phyloP scores from a whole-genome alignment of 2,113 vertebrate genomes.

The Chaetops frenatus region DNA sequence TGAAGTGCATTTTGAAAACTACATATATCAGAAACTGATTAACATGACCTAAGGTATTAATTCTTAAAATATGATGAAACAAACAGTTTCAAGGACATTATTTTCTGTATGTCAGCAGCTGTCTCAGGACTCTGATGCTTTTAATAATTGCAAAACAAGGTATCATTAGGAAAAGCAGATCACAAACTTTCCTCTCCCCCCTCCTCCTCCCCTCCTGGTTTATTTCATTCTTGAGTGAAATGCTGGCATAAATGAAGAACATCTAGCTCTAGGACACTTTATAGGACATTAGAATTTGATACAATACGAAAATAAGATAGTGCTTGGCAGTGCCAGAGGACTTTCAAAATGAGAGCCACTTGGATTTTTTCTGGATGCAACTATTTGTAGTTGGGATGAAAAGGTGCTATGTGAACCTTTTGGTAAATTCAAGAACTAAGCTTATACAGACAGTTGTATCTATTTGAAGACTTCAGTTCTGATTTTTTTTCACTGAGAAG shows the following conservation, averaged over 20 bases:
- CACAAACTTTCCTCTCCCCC: neutral
- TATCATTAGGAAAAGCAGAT: conserved; percentile 51
- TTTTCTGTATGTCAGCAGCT: conserved; percentile 73
- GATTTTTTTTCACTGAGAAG: neutral
- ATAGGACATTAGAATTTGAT: neutral
- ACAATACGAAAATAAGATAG: neutral
- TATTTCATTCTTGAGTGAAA: conserved; percentile 10
- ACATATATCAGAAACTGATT: conserved; percentile 79
- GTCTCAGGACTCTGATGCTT: conserved; percentile 61
- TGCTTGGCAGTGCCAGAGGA: neutral
- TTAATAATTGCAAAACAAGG: conserved; percentile 63
- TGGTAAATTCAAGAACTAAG: neutral
- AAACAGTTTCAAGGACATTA: conserved; percentile 67
- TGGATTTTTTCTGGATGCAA: conserved; percentile 5
- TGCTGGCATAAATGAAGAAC: neutral
- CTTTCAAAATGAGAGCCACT: conserved; percentile 25
- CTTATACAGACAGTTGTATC: neutral
- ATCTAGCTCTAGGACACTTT: conserved; percentile 25
- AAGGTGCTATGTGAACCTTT: neutral
- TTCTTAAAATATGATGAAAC: conserved; percentile 75
- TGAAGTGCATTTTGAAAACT: conserved; percentile 73
- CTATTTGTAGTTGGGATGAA: conserved; percentile 21
- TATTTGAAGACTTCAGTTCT: neutral
- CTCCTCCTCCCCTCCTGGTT: neutral
- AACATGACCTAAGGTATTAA: conserved; percentile 76